Percentiles rank a stretch among this genome's conserved stretches.
Conservation (phyloP, 2,113 vertebrate genomes). For the Carlito syrichta region DNA sequence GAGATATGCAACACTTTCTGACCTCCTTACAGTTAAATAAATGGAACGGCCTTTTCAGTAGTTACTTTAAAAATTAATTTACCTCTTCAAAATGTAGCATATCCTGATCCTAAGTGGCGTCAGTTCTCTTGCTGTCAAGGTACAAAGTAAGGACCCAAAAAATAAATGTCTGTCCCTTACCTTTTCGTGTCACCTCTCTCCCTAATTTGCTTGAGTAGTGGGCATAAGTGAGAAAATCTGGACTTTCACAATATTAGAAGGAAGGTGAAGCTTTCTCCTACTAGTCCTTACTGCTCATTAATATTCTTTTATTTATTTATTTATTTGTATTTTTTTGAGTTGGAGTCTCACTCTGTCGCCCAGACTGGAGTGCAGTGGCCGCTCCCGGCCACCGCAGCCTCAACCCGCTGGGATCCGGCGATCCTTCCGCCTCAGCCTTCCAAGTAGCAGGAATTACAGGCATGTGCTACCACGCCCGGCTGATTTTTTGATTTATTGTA, state of each 20-base stretch:
- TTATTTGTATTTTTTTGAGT: no score
- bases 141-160: neutral
- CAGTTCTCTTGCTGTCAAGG: neutral
- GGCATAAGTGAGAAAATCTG: neutral
- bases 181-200: neutral
- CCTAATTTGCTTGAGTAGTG: neutral
- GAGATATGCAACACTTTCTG: neutral
- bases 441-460: no score
- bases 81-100: neutral
- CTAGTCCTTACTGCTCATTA: neutral
- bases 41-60: neutral
- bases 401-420: no score
- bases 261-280: neutral
- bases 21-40: neutral
- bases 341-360: no score
- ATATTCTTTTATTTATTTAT: no score
- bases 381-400: no score
- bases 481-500: no score
- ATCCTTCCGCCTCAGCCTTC: no score
- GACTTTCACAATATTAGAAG: neutral
- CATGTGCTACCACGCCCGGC: no score
- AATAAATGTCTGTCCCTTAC: neutral
- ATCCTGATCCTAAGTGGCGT: neutral
- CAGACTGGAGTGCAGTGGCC: no score
- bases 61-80: constrained; percentile 7